Evolutionary conservation across 2,113 vertebrate genomes (phyloP).

Genomic region (Acrocephalus arundinaceus): DNA sequence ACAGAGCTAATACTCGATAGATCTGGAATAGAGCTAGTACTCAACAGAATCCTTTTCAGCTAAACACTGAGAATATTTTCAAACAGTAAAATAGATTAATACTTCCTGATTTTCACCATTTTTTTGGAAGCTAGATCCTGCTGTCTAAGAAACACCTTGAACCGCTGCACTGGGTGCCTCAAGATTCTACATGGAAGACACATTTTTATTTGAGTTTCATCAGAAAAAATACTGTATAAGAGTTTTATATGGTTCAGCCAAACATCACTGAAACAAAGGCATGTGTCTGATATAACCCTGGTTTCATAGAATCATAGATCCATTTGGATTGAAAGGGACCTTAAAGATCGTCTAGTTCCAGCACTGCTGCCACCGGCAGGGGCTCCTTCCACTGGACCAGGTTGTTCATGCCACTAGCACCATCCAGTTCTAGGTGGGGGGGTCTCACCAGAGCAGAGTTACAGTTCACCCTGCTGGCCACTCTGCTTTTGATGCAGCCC

Average conservation of each 20-base stretch:
- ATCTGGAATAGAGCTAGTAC: neutral
- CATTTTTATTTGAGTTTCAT: neutral
- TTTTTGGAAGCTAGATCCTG: neutral
- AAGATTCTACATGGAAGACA: neutral
- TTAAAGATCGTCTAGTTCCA: neutral
- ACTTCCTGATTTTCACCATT: neutral
- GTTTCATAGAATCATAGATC: neutral
- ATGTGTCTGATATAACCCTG: neutral
- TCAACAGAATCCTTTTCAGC: neutral
- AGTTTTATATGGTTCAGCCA: neutral
- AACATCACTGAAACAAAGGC: neutral
- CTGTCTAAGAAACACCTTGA: neutral
- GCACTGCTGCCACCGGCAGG: fast-evolving
- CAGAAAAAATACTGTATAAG: neutral
- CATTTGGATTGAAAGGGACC: neutral
- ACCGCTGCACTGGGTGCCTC: neutral
- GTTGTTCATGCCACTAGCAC: neutral
- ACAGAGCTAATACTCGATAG: neutral
- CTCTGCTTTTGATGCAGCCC: neutral
- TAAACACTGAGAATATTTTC: neutral
- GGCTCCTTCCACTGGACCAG: neutral
- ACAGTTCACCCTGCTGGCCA: neutral
- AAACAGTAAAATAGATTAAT: neutral
- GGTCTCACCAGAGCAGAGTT: neutral
- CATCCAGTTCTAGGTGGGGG: fast-evolving